phyloP scores from a whole-genome alignment of 2,797 vertebrate species.

The Manis crassicaudata region DNA sequence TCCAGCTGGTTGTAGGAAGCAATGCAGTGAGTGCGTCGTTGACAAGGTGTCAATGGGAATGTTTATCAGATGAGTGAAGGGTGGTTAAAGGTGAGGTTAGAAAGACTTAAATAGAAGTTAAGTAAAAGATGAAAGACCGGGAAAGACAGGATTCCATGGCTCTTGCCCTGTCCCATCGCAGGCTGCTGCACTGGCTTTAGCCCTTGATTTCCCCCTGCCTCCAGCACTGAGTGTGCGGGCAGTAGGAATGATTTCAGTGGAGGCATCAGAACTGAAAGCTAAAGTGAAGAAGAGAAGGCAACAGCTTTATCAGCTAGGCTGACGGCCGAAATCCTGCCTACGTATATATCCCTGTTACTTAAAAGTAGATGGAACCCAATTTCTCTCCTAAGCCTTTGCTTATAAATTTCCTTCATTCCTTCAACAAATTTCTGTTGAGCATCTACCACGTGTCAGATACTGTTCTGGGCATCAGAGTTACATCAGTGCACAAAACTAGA shows the following conservation, averaged over 20 bases:
- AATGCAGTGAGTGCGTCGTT: background rate
- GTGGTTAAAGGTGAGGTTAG: background rate
- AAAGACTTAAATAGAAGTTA: background rate
- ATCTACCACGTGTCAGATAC: background rate
- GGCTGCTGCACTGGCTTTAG: background rate
- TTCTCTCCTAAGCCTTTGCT: background rate
- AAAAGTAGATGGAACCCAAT: background rate
- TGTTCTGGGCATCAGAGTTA: background rate
- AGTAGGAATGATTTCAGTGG: background rate
- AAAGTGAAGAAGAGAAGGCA: background rate
- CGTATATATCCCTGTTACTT: background rate
- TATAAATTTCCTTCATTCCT: background rate
- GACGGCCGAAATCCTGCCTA: background rate
- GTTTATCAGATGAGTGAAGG: background rate
- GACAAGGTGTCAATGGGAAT: background rate
- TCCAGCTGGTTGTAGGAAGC: background rate
- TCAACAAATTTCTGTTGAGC: background rate
- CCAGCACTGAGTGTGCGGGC: background rate
- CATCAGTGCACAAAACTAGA: background rate
- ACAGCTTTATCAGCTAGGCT: background rate
- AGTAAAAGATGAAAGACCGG: background rate
- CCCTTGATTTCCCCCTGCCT: background rate
- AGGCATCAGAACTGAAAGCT: background rate
- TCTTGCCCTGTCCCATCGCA: background rate
- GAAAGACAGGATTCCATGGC: background rate